Evolutionary conservation across 2,113 vertebrate species (phyloP).

Genomic region (Elephas maximus): DNA sequence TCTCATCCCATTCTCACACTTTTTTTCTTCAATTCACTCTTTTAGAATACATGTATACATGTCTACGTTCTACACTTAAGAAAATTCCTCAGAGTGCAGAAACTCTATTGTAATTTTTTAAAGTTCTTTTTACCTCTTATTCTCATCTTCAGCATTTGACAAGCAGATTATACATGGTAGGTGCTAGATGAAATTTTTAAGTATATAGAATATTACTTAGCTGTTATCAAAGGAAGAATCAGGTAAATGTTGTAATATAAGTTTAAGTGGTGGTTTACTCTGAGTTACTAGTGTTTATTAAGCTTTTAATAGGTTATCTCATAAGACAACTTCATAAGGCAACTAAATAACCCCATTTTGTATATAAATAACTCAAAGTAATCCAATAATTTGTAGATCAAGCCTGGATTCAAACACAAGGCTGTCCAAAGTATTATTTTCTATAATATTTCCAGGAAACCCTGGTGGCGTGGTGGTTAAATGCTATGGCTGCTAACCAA

Average conservation of each 20-base stretch:
- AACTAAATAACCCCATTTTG: background rate
- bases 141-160: background rate
- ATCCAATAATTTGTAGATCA: background rate
- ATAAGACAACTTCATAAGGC: background rate
- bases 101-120: background rate
- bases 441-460: background rate
- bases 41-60: background rate
- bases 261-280: conserved; percentile 22
- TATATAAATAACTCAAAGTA: background rate
- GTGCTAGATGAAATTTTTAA: background rate
- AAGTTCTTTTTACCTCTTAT: background rate
- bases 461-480: no score
- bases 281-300: background rate
- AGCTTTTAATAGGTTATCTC: background rate
- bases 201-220: background rate
- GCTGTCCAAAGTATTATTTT: background rate
- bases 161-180: background rate
- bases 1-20: background rate
- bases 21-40: background rate
- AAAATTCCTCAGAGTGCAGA: background rate
- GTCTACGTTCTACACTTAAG: background rate
- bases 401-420: background rate
- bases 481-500: no score
- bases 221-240: background rate
- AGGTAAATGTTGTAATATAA: background rate